Conservation (phyloP, 2,113 vertebrate species). For the Romanogobio albipinnatus region DNA sequence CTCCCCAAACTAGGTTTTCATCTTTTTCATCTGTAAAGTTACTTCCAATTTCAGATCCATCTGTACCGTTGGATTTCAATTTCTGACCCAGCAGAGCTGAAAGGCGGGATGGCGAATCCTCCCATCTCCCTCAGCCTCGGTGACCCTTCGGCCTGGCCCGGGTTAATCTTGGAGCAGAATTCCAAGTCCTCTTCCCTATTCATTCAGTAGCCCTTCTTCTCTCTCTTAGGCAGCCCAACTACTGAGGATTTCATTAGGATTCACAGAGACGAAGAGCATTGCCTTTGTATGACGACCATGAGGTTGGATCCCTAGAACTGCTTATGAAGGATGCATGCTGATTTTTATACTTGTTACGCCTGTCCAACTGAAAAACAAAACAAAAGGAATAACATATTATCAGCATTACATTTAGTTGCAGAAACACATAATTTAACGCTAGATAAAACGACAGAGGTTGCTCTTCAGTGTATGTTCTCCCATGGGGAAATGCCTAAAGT, state of each 20-base stretch:
- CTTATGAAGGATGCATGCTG: constrained; percentile 4
- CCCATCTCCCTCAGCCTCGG: background rate
- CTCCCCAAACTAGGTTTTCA: constrained; percentile 59
- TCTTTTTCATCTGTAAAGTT: constrained; percentile 62
- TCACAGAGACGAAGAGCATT: background rate
- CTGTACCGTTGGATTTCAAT: constrained; percentile 58
- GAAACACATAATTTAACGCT: background rate
- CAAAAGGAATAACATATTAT: background rate
- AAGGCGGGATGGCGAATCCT: constrained; percentile 49
- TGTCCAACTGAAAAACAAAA: background rate
- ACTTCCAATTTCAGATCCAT: constrained; percentile 64
- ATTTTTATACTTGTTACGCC: background rate
- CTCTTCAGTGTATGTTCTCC: background rate
- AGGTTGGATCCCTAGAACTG: constrained; percentile 17
- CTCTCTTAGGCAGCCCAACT: background rate
- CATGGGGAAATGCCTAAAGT: background rate
- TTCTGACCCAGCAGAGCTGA: constrained; percentile 59
- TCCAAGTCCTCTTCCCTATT: constrained; percentile 4
- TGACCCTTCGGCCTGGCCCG: constrained; percentile 11
- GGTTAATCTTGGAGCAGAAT: constrained; percentile 32
- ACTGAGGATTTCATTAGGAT: constrained; percentile 40
- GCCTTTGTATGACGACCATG: background rate
- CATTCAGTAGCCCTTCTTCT: background rate
- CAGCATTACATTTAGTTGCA: background rate
- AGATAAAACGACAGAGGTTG: background rate